These are phyloP conservation scores for Yasuhikotakia modesta DNA, from an alignment of 2,797 vertebrate genomes.

Conservation along the genomic window DNA sequence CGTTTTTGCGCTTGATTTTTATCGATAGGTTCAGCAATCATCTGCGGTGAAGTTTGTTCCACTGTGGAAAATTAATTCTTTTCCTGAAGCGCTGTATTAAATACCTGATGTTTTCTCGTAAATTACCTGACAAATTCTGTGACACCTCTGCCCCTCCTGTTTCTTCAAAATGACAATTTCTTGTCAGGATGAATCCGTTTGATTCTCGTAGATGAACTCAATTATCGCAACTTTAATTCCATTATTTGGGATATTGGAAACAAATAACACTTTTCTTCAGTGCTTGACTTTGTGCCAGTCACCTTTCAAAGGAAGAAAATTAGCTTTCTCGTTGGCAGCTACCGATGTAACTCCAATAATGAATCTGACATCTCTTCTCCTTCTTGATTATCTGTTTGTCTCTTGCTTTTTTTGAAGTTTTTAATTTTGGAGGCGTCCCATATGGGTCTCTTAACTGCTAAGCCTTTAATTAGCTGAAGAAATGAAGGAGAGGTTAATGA, in stretches of 20 bases:
- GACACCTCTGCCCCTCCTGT: slow-evolving; percentile 67
- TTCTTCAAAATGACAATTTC: slow-evolving; percentile 70
- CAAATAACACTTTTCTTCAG: slow-evolving; percentile 67
- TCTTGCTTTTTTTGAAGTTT: slow-evolving; percentile 29
- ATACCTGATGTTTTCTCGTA: slow-evolving; percentile 74
- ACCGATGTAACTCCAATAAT: slow-evolving; percentile 36
- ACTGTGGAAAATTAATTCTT: slow-evolving; percentile 69
- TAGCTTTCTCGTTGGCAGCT: slow-evolving; percentile 52
- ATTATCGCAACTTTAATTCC: slow-evolving; percentile 76
- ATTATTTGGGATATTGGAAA: slow-evolving; percentile 74
- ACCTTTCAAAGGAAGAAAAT: slow-evolving; percentile 46
- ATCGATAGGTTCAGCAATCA: slow-evolving; percentile 54
- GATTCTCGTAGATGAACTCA: slow-evolving; percentile 67
- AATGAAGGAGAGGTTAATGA: slow-evolving; percentile 74
- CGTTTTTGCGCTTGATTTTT: slow-evolving; percentile 7
- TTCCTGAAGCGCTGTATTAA: slow-evolving; percentile 72
- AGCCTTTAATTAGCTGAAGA: slow-evolving; percentile 70
- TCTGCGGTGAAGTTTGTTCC: slow-evolving; percentile 73
- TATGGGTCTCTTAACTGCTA: slow-evolving; percentile 47
- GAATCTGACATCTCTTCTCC: slow-evolving; percentile 45
- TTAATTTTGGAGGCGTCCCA: slow-evolving; percentile 37
- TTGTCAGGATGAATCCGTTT: slow-evolving; percentile 71
- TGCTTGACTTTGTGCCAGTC: slow-evolving; percentile 65
- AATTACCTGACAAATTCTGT: slow-evolving; percentile 80
- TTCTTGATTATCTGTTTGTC: slow-evolving; percentile 41